Conservation (phyloP, 2,113 vertebrate species). For the Ameiurus melas region DNA sequence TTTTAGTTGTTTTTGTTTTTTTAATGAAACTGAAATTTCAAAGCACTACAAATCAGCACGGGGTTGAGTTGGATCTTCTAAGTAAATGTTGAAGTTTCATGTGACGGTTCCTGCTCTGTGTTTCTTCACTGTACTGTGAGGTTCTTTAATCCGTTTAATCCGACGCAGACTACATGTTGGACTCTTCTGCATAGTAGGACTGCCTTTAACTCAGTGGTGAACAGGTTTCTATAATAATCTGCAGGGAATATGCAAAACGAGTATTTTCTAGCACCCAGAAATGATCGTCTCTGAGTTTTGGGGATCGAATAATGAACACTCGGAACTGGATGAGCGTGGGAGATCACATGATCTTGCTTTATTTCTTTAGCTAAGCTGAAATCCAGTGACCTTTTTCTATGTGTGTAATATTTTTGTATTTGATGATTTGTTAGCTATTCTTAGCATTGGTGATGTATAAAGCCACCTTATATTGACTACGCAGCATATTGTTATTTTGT, state of each 20-base stretch:
- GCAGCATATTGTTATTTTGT: conserved; percentile 46
- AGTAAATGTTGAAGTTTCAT: conserved; percentile 45
- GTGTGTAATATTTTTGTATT: conserved; percentile 54
- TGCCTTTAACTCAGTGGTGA: conserved; percentile 25
- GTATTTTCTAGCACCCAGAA: conserved; percentile 43
- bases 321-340: conserved; percentile 38
- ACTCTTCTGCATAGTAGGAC: conserved; percentile 10
- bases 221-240: conserved; percentile 39
- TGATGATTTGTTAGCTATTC: conserved; percentile 55
- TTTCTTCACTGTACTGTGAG: conserved; percentile 37
- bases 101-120: conserved; percentile 46
- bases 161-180: background rate
- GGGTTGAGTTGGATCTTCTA: conserved; percentile 42
- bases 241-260: conserved; percentile 47
- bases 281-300: conserved; percentile 20
- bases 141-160: conserved; percentile 30
- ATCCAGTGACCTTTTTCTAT: conserved; percentile 46
- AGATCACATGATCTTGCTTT: conserved; percentile 37
- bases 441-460: conserved; percentile 47
- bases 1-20: conserved; percentile 52
- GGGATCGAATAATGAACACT: conserved; percentile 24
- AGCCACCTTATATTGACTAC: conserved; percentile 44
- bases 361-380: conserved; percentile 35
- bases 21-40: conserved; percentile 49
- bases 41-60: conserved; percentile 60